These are phyloP conservation scores for Chloroclystis v-ata DNA, from an alignment of 2,888 invertebrate species.

Conservation along the genomic window DNA sequence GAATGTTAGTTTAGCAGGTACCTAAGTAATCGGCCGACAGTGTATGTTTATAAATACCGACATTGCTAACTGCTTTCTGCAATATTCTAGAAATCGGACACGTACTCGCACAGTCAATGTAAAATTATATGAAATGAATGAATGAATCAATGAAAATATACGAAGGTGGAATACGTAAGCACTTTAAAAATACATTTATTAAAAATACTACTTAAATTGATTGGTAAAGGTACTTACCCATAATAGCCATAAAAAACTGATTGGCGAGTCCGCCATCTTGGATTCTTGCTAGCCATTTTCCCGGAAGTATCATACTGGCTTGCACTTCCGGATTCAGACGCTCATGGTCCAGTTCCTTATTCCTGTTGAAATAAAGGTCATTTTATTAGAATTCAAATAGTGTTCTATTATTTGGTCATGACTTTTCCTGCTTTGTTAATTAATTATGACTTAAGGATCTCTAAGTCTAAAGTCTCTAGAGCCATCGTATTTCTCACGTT, in stretches of 20 bases:
- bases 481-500: no score
- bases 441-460: not conserved
- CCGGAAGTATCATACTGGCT: slow-evolving; percentile 52
- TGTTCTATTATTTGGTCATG: not conserved
- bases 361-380: slow-evolving; percentile 1
- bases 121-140: no score
- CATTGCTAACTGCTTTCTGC: slow-evolving; percentile 7
- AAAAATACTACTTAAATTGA: no score
- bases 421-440: slow-evolving; percentile 3
- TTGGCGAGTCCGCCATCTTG: slow-evolving; percentile 60
- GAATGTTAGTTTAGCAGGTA: not conserved
- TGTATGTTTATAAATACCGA: slow-evolving; percentile 24
- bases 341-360: slow-evolving; percentile 33
- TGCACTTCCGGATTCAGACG: slow-evolving; percentile 37
- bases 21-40: slow-evolving; percentile 7
- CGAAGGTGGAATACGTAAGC: no score
- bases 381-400: not conserved
- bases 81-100: not conserved
- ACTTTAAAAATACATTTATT: no score
- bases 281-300: slow-evolving; percentile 58
- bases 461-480: no score
- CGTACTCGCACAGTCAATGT: no score
- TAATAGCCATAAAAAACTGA: slow-evolving; percentile 67
- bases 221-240: slow-evolving; percentile 52
- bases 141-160: no score